Evolutionary conservation across 1,140 invertebrate species (phyloP), one percentile per base, ranked within the genome.

Genomic region (Drosophila erecta): DNA sequence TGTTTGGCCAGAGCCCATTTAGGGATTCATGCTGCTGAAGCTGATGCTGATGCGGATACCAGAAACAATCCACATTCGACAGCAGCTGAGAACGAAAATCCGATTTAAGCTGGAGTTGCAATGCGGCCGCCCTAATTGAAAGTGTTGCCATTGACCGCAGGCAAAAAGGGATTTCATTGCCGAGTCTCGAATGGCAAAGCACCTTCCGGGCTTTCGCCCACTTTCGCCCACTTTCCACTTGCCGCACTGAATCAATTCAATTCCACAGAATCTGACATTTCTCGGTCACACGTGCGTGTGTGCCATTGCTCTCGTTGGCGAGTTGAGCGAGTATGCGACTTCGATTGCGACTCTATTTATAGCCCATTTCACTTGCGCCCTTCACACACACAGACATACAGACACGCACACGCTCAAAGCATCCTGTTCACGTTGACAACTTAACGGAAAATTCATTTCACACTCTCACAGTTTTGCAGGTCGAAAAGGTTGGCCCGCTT

Each of bases 391-490:
- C 41, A 6, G n/a, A 27, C 24, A 12, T 7, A 8, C 24, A 4
- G 14, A 11, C 57, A 40, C 30, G 15, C 15, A 2, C 30, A 33
- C 14, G n/a, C 17, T 11, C 33, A 15, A 22, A 62, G 53, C 58
- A 81, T 73, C 72, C 78, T 61, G 56, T 57, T 49, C 62, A 35
- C 50, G 44, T 66, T 83, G 81, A 86, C 83, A 87, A 66, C 74
- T 70, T 76, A 87, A 79, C 75, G 79, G 83, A 74, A 79, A 83
- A 87, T 79, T 86, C 70, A 76, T 87, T 81, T 76, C 65, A 86
- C 64, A 70, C 58, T 47, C 22, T 50, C 20, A 14, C 64, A 33
- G n/a, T n/a, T n/a, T n/a, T n/a, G n/a, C 60, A 43, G 60, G 12
- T 30, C 47, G 27, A 62, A 62, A 62, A 59, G 59, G 54, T 59